phyloP scores from a whole-genome alignment of 2,113 vertebrate genomes.

The Peromyscus polionotus region DNA sequence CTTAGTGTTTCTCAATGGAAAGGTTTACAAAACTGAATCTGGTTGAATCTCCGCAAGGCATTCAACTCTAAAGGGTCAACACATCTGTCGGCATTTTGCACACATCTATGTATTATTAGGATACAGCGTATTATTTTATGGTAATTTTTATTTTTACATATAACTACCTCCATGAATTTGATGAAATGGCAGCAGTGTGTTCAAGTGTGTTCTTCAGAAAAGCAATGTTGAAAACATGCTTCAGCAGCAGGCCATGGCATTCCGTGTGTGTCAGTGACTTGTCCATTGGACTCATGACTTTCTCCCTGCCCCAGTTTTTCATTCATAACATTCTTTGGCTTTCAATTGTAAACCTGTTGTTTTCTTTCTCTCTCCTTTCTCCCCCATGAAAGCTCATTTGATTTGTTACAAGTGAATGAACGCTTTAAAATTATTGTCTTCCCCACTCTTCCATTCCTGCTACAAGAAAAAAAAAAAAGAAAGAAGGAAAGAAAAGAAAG shows the following conservation, averaged over 20 bases:
- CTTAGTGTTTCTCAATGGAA: conserved; percentile 85
- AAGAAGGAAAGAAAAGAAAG: neutral
- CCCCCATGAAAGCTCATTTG: conserved; percentile 75
- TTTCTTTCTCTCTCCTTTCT: conserved; percentile 76
- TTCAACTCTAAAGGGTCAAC: conserved; percentile 91
- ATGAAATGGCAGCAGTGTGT: conserved; percentile 91
- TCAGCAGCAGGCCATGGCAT: conserved; percentile 84
- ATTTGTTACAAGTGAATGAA: conserved; percentile 77
- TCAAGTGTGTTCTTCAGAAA: conserved; percentile 87
- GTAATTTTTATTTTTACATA: conserved; percentile 93
- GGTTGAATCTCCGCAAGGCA: conserved; percentile 88
- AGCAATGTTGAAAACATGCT: conserved; percentile 82
- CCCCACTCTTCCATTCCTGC: conserved; percentile 79
- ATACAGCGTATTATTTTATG: conserved; percentile 91
- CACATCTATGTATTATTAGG: conserved; percentile 92
- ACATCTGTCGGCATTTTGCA: conserved; percentile 93
- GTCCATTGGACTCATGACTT: conserved; percentile 83
- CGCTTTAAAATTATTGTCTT: conserved; percentile 78
- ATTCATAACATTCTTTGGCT: conserved; percentile 82
- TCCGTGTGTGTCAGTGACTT: conserved; percentile 83
- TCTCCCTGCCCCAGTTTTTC: conserved; percentile 85
- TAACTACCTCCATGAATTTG: conserved; percentile 97
- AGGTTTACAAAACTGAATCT: conserved; percentile 89
- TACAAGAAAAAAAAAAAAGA: neutral
- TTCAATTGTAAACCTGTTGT: conserved; percentile 83